Conservation (phyloP, 2,888 invertebrate species). For the Aporophyla nigra region DNA sequence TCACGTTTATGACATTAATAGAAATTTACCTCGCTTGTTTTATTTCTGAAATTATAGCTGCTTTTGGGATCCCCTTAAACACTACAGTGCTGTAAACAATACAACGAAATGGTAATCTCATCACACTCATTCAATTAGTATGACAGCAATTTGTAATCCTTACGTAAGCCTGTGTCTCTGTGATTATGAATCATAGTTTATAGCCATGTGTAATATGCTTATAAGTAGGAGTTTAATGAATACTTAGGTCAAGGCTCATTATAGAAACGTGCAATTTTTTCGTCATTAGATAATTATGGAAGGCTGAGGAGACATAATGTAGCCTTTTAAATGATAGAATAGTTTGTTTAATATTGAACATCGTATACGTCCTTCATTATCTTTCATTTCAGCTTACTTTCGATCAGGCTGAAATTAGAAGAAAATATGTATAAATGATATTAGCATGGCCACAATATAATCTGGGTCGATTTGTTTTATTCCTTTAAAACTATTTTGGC, state of each 20-base stretch:
- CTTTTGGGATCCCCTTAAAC: background rate
- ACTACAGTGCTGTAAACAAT: background rate
- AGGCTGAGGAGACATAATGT: background rate
- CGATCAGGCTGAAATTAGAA: no score
- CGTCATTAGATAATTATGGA: conserved; percentile 24
- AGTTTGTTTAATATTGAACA: background rate
- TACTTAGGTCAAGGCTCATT: conserved; percentile 46
- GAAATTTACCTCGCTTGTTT: no score
- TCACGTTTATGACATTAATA: background rate
- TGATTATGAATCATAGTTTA: conserved; percentile 44
- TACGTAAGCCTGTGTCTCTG: conserved; percentile 15
- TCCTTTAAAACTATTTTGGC: no score
- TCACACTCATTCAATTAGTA: conserved; percentile 22
- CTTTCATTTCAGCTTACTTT: background rate
- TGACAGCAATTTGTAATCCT: conserved; percentile 24
- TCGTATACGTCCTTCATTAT: background rate
- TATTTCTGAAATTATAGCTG: background rate
- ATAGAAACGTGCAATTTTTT: conserved; percentile 38
- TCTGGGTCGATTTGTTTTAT: no score
- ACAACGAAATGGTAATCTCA: conserved; percentile 5
- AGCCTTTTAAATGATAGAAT: background rate
- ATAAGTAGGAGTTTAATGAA: conserved; percentile 14
- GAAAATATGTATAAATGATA: background rate
- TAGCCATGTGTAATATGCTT: background rate
- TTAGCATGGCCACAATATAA: no score